Conservation (phyloP, 2,797 vertebrate species). For the Thamnophis elegans region DNA sequence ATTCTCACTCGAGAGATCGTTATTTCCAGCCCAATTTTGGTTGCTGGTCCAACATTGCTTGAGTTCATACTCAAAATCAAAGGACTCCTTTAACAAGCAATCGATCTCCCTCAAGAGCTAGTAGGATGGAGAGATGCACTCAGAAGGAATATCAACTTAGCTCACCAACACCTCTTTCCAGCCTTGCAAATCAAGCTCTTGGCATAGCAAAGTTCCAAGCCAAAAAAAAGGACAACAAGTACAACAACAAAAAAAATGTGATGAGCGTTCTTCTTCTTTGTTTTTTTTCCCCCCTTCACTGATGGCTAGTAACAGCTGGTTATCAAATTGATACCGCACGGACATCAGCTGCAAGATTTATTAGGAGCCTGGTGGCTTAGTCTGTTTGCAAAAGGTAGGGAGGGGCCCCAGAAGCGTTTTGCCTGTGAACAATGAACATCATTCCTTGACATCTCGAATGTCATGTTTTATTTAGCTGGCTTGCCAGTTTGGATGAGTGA, state of each 20-base stretch:
- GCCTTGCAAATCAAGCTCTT: neutral
- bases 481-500: neutral
- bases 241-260: neutral
- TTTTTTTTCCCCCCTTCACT: fast-evolving
- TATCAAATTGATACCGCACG: neutral
- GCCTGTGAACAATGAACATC: neutral
- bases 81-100: neutral
- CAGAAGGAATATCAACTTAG: neutral
- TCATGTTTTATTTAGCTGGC: neutral
- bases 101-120: neutral
- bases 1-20: conserved; percentile 18
- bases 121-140: neutral
- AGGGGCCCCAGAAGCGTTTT: neutral
- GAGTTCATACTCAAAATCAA: conserved; percentile 11
- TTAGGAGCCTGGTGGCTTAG: neutral
- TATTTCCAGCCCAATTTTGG: neutral
- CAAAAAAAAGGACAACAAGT: neutral
- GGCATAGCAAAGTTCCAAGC: neutral
- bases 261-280: neutral
- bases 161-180: neutral
- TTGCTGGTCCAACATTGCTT: conserved; percentile 1
- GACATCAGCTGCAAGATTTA: neutral
- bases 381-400: neutral
- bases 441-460: neutral
- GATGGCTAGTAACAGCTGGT: neutral